These are phyloP conservation scores for Caiman crocodilus DNA, from an alignment of 2,797 vertebrate species.

Conservation along the genomic window DNA sequence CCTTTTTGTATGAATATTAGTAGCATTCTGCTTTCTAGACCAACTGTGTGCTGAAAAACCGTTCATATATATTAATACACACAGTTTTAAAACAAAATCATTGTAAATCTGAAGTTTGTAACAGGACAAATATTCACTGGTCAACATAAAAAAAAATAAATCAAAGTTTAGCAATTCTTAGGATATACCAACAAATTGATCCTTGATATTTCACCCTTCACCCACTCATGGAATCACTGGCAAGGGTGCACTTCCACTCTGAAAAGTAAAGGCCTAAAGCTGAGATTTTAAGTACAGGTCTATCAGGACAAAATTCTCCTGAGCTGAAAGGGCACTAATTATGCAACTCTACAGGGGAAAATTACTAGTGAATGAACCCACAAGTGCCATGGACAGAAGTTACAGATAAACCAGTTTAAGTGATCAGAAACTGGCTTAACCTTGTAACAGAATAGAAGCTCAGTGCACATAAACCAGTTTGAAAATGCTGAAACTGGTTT, in stretches of 20 bases:
- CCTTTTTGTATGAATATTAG: not conserved
- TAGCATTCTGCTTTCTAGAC: not conserved
- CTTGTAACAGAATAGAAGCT: too few relatives aligned
- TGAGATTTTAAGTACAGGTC: not conserved
- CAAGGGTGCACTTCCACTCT: not conserved
- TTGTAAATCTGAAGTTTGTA: not conserved
- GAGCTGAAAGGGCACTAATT: not conserved
- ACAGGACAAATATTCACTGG: not conserved
- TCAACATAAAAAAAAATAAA: not conserved
- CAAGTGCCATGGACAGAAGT: too few relatives aligned
- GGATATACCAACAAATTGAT: not conserved
- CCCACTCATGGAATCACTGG: not conserved
- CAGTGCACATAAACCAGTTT: too few relatives aligned
- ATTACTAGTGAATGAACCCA: not conserved
- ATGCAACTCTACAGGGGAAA: not conserved
- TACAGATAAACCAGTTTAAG: too few relatives aligned
- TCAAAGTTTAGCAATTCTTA: too few relatives aligned
- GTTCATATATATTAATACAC: not conserved
- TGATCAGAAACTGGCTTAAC: too few relatives aligned
- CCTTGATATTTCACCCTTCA: not conserved
- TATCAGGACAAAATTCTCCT: not conserved
- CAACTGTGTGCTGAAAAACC: not conserved
- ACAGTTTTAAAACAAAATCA: not conserved
- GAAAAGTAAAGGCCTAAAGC: not conserved
- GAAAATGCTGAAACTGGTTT: too few relatives aligned